phyloP scores from a whole-genome alignment of 2,113 vertebrate species.

The Atlantisia rogersi region DNA sequence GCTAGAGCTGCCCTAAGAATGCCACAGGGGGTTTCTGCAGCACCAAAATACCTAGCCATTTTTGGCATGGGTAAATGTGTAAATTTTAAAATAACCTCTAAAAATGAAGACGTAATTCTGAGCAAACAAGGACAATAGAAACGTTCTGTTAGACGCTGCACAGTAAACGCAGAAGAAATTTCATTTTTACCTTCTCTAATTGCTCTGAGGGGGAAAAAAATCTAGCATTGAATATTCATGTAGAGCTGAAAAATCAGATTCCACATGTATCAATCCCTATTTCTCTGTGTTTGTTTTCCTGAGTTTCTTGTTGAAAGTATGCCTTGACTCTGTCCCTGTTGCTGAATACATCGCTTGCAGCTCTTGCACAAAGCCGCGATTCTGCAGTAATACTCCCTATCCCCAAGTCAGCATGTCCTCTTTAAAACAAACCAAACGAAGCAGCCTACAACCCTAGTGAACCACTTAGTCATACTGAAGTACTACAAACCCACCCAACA shows the following conservation, averaged over 20 bases:
- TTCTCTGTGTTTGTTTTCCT: background rate
- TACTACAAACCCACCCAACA: conserved; percentile 39
- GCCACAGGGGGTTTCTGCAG: background rate
- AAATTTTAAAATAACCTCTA: background rate
- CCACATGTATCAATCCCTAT: background rate
- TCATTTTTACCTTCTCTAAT: background rate
- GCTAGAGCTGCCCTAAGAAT: background rate
- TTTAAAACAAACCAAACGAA: background rate
- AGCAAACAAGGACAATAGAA: background rate
- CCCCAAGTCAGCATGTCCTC: background rate
- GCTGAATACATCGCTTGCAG: background rate
- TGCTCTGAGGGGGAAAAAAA: background rate
- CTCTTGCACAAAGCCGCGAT: background rate
- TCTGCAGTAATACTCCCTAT: background rate
- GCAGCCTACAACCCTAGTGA: background rate
- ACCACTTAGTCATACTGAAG: background rate
- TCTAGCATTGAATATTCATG: background rate
- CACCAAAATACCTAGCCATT: background rate
- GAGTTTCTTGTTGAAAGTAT: background rate
- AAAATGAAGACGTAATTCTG: background rate
- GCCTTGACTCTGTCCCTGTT: background rate
- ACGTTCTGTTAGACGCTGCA: background rate
- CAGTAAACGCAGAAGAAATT: background rate
- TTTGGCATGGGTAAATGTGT: background rate
- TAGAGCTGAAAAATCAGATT: background rate